Evolutionary conservation across 2,797 vertebrate species (phyloP).

Genomic region (Intellagama lesueurii): DNA sequence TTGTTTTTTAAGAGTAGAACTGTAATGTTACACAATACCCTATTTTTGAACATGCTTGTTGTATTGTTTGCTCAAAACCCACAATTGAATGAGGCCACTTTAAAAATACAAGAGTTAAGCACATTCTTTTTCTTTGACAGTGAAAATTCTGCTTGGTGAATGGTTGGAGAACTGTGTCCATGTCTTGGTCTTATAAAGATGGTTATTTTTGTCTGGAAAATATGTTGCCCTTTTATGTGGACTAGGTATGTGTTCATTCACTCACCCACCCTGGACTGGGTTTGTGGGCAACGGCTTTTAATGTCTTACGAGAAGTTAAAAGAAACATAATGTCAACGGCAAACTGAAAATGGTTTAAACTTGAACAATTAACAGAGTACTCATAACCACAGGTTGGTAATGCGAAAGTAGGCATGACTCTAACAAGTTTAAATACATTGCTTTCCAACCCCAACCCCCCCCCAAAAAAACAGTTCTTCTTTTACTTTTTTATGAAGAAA

Average conservation of each 20-base stretch:
- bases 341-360: constrained; percentile 71
- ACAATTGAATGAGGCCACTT: rapidly evolving
- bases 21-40: rapidly evolving
- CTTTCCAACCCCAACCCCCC: constrained; percentile 39
- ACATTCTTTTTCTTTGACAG: not conserved
- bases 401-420: constrained; percentile 68
- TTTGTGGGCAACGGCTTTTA: constrained; percentile 74
- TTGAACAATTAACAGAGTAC: constrained; percentile 72
- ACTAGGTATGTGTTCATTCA: constrained; percentile 79
- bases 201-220: constrained; percentile 78
- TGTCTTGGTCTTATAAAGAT: constrained; percentile 76
- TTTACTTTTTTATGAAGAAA: constrained; percentile 34
- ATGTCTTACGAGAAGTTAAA: constrained; percentile 72
- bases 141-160: constrained; percentile 54
- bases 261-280: constrained; percentile 72
- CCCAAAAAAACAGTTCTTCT: constrained; percentile 61
- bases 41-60: rapidly evolving
- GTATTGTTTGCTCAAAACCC: rapidly evolving
- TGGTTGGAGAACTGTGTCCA: constrained; percentile 64
- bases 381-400: constrained; percentile 75
- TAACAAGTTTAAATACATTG: constrained; percentile 48
- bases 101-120: not conserved
- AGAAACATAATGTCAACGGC: constrained; percentile 74
- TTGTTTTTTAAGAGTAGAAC: not conserved
- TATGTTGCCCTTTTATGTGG: constrained; percentile 72